Base-by-base conservation (phyloP, 2,113 vertebrate species). In the Cyrtonyx montezumae region DNA sequence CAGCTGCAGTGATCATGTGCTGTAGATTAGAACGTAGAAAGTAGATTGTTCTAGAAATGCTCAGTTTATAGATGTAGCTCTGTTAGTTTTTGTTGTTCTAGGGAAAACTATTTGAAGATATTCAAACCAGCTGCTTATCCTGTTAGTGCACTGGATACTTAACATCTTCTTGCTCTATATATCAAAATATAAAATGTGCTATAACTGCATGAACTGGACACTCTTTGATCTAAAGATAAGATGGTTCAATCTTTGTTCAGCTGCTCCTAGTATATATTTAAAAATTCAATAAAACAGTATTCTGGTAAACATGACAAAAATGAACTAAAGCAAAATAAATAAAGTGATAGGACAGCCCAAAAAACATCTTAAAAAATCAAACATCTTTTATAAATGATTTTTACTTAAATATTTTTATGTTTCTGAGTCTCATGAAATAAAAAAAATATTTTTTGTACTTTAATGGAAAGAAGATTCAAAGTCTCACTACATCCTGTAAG, bases 181-280 rank as follows among this genome's bases (percentile, higher is more conserved):
- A 91, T 80, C 59, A 90, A 86, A 96, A 86, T 83, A 88, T 37
- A n/a, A 90, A 91, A 95, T 79, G 76, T 74, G 61, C 48, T 32
- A 19, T 80, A 83, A 59, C 9, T 90, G 37, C 19, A 77, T 21
- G 32, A 94, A 75, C 3, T 59, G 61, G 25, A 90, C 17, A 88
- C 3, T 51, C 32, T 90, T 91, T 63, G 55, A 83, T 90, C 75
- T 94, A 78, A 78, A 81, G 51, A 75, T 59, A 71, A 76, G 23
- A 62, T 83, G 5, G 2, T 74, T 93, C 11, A 13, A 34, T 37
- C 34, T 55, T 20, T 77, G n/a, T 65, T 66, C 11, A 79, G 11
- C 32, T 91, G 7, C 11, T 15, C 8, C n/a, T n/a, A 76, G 30
- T 42, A 18, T 45, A 79, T 30, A 53, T 18, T 84, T 69, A 11